Percentiles rank a stretch among this genome's conserved stretches.
phyloP scores from a whole-genome alignment of 2,113 vertebrate species.

The Menidia beryllina region DNA sequence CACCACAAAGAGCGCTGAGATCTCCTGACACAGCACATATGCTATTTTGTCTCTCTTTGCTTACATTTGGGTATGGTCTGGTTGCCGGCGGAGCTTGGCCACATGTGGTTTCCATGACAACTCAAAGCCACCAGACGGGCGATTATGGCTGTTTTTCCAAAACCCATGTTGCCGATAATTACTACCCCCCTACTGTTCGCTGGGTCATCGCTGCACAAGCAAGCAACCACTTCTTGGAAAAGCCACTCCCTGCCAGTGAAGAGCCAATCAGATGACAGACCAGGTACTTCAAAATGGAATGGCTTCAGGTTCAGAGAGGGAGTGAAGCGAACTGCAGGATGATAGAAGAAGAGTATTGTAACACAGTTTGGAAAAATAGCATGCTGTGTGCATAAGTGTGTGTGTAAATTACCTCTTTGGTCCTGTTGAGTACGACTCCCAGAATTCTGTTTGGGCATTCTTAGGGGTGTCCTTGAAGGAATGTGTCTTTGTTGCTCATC shows the following conservation, averaged over 20 bases:
- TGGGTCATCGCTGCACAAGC: slow-evolving; percentile 85
- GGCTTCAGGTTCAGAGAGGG: slow-evolving; percentile 93
- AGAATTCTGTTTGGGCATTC: slow-evolving; percentile 92
- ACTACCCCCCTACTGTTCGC: slow-evolving; percentile 87
- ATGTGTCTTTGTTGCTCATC: slow-evolving; percentile 91
- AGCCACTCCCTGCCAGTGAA: slow-evolving; percentile 98
- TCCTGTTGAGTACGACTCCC: slow-evolving; percentile 84
- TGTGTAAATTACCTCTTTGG: slow-evolving; percentile 85
- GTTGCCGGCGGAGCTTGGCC: slow-evolving; percentile 77
- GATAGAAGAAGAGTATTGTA: neutral
- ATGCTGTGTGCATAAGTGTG: neutral
- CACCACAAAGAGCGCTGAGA: neutral
- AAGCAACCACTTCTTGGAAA: slow-evolving; percentile 93
- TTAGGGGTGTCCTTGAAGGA: slow-evolving; percentile 90
- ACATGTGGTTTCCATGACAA: slow-evolving; percentile 94
- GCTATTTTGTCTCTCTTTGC: slow-evolving; percentile 1
- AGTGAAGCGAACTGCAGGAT: slow-evolving; percentile 72
- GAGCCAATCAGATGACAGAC: slow-evolving; percentile 91
- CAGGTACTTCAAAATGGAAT: slow-evolving; percentile 94
- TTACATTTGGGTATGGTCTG: slow-evolving; percentile 83
- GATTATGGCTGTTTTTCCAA: slow-evolving; percentile 96
- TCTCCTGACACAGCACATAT: no score
- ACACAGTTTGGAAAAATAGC: neutral
- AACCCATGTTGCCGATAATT: slow-evolving; percentile 94
- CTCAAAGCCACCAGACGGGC: slow-evolving; percentile 94